Conservation (phyloP, 2,113 vertebrate genomes). For the Hydropotes inermis region DNA sequence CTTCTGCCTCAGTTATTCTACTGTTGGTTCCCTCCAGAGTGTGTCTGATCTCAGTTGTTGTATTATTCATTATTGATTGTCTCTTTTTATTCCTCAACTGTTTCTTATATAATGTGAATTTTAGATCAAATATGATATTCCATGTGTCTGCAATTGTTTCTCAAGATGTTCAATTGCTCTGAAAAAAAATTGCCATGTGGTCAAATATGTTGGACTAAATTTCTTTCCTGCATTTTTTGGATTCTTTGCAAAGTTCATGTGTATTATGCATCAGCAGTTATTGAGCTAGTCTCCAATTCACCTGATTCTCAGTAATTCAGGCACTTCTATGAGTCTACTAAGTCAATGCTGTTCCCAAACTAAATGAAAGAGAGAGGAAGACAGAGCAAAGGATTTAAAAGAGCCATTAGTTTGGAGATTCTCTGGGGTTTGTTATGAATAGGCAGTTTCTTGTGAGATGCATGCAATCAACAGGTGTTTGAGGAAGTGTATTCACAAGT, state of each 20-base stretch:
- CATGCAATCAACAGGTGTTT: neutral
- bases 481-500: neutral
- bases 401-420: neutral
- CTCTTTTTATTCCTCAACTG: neutral
- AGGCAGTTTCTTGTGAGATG: neutral
- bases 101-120: neutral
- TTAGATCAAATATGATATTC: neutral
- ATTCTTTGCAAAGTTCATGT: conserved; percentile 3
- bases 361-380: neutral
- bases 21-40: neutral
- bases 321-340: neutral
- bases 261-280: neutral
- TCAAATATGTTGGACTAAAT: neutral
- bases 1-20: neutral
- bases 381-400: neutral
- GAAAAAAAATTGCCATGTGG: neutral
- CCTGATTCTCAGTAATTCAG: neutral
- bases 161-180: neutral
- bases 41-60: neutral
- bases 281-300: neutral
- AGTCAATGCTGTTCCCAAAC: neutral
- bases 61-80: neutral
- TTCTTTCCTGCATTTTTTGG: neutral
- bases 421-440: neutral
- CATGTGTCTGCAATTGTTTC: neutral